phyloP scores from a whole-genome alignment of 2,113 vertebrate species.

The Gila orcuttii region DNA sequence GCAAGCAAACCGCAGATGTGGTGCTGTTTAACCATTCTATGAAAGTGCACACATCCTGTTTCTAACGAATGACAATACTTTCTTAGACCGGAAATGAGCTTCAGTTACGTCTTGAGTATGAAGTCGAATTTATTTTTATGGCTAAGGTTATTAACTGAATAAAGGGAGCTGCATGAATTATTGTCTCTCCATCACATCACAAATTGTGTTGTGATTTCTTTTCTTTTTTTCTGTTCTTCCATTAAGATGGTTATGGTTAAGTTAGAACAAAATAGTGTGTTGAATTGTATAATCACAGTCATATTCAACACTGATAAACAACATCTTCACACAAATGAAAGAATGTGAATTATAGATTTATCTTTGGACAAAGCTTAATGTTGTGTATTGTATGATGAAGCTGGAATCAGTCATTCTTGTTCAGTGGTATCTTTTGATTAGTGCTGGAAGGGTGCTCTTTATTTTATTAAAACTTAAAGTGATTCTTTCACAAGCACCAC shows the following conservation, averaged over 20 bases:
- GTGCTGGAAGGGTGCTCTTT: not conserved
- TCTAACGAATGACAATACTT: not conserved
- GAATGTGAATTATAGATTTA: no score
- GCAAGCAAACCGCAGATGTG: not conserved
- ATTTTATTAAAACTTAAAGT: not conserved
- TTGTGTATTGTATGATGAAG: no score
- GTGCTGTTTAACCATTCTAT: not conserved
- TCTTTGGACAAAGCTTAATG: no score
- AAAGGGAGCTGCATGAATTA: not conserved
- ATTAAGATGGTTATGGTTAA: no score
- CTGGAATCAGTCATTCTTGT: no score
- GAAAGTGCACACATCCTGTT: constrained; percentile 21
- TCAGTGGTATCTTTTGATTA: no score
- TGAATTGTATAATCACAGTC: no score
- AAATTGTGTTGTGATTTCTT: no score
- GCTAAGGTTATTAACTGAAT: not conserved
- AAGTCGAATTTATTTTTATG: not conserved
- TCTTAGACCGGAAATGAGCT: not conserved
- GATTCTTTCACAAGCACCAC: not conserved
- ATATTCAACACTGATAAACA: no score
- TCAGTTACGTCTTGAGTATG: not conserved
- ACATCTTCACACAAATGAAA: no score
- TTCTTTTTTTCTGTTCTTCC: no score
- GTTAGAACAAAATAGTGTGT: no score
- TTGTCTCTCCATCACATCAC: not conserved